Evolutionary conservation across 2,797 vertebrate species (phyloP), one percentile per base, ranked within the genome.

Genomic region (Alosa sapidissima): DNA sequence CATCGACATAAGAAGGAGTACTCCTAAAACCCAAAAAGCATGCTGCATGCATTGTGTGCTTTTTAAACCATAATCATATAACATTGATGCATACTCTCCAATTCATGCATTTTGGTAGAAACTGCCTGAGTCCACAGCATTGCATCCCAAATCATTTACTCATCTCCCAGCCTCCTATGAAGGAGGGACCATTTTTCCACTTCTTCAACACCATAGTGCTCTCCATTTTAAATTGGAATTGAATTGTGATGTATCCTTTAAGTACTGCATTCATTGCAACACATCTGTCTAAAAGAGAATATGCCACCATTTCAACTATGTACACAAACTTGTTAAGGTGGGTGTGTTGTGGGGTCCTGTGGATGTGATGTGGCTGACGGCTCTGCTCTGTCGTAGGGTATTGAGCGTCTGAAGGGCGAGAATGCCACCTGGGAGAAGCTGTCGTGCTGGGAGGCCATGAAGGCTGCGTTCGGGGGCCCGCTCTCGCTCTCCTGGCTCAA

Each of bases 401-500:
- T 99, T 2, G 98, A 99, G 89, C 96, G 96, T 60, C 95, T 99
- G 85, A 97, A 99, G 88, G 95, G 96, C 2, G 96, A 98, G 93
- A 93, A 95, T 5, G 96, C 96, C 9, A 96, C 92, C 21, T 96
- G 97, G 97, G 95, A 94, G 90, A 96, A 91, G 92, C 90, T 86
- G 9, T 88, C 94, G 0, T 94, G 95, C 89, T 97, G 97, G 96
- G 94, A 95, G 88, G 94, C 95, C 11, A 92, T 98, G 93, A 93
- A 95, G 90, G 85, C 91, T 86, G 96, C 97, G 0, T 99, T 97
- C 0, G 97, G 97, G 0, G 97, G 97, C 1, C 87, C 91, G 0
- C 92, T 97, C 60, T 98, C 97, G 81, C 90, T 95, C 82, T 90
- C 92, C 82, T 99, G 98, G 98, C 94, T 97, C 91, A 99, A 91